phyloP scores from a whole-genome alignment of 2,797 vertebrate species.

The Otolemur crassicaudatus region DNA sequence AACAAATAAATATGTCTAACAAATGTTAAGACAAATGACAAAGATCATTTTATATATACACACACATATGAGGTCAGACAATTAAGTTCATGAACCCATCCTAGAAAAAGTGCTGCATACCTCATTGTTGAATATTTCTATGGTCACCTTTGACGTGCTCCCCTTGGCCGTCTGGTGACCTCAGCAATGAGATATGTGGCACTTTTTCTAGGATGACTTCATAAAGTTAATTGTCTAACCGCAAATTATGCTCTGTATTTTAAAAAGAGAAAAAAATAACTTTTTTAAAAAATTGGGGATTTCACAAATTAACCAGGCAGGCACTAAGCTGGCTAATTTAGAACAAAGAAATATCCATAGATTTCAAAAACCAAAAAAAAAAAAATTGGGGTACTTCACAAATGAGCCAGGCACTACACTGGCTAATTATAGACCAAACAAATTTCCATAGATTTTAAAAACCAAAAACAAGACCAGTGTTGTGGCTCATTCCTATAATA shows the following conservation, averaged over 20 bases:
- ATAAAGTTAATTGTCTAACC: too few species aligned
- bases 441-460: neutral
- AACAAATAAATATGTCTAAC: neutral
- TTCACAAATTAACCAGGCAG: neutral
- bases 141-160: too few species aligned
- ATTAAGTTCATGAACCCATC: too few species aligned
- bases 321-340: neutral
- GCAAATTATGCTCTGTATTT: neutral
- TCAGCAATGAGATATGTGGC: too few species aligned
- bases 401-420: neutral
- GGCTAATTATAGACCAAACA: neutral
- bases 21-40: neutral
- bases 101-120: too few species aligned
- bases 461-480: neutral
- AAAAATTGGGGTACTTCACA: neutral
- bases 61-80: too few species aligned
- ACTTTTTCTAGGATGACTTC: too few species aligned
- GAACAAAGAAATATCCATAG: neutral
- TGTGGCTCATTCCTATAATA: too few species aligned
- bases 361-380: neutral
- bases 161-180: too few species aligned
- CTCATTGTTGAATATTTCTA: too few species aligned
- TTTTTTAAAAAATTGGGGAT: neutral
- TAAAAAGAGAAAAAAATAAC: neutral
- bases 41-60: neutral